phyloP scores from a whole-genome alignment of 2,888 invertebrate species.

The Chirona hameri region DNA sequence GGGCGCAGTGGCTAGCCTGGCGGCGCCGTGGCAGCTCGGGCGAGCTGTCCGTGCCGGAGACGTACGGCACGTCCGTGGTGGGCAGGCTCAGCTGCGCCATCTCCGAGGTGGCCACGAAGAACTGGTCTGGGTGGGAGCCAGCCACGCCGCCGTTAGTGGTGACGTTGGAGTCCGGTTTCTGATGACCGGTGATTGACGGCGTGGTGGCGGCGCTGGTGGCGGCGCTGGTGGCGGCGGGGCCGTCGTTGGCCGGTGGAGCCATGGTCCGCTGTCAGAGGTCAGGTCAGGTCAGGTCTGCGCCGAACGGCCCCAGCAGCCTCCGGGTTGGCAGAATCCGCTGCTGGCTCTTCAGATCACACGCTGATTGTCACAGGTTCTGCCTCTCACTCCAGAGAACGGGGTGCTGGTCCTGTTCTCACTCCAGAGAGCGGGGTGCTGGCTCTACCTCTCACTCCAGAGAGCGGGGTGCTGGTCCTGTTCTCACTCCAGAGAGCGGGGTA shows the following conservation, averaged over 20 bases:
- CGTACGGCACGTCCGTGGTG: constrained; percentile 3
- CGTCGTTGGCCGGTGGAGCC: neutral
- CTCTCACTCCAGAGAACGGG: too few species aligned
- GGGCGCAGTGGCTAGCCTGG: neutral
- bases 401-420: neutral
- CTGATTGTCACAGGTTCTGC: too few species aligned
- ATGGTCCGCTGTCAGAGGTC: too few species aligned
- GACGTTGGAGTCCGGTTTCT: too few species aligned
- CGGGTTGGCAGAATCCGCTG: too few species aligned
- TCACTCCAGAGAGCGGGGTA: too few species aligned
- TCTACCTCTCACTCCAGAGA: too few species aligned
- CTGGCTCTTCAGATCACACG: too few species aligned
- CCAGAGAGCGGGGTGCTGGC: too few species aligned
- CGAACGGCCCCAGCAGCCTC: too few species aligned
- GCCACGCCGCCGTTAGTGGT: neutral
- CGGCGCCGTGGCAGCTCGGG: constrained; percentile 29
- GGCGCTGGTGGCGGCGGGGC: neutral
- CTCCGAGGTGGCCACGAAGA: neutral
- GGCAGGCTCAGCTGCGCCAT: neutral
- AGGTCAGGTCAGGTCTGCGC: too few species aligned
- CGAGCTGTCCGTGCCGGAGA: constrained; percentile 26
- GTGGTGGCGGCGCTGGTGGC: neutral
- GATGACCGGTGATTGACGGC: neutral
- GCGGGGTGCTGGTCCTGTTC: neutral
- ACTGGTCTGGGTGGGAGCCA: neutral